Conservation (phyloP, 2,113 vertebrate species). For the Clinocottus analis region DNA sequence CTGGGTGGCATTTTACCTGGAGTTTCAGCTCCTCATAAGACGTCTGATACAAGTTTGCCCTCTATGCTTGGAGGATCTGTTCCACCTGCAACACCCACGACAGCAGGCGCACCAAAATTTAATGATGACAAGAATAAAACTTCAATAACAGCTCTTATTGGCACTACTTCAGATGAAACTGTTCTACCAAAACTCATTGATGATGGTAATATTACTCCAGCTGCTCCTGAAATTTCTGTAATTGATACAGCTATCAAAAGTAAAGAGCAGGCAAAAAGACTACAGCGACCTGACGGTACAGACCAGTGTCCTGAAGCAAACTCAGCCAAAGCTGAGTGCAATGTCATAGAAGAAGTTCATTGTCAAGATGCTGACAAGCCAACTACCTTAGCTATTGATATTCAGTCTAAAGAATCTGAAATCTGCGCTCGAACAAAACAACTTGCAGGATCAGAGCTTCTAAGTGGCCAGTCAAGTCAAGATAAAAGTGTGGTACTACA, state of each 20-base stretch:
- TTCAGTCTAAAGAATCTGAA: constrained; percentile 48
- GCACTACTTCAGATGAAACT: constrained; percentile 53
- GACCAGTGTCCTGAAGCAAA: constrained; percentile 11
- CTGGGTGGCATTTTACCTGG: constrained; percentile 59
- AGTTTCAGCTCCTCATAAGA: constrained; percentile 56
- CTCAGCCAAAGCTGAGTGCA: constrained; percentile 33
- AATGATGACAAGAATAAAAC: constrained; percentile 61
- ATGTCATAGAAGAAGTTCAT: constrained; percentile 18
- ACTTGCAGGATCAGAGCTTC: constrained; percentile 22
- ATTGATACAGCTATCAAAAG: constrained; percentile 27
- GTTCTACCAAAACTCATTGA: constrained; percentile 73
- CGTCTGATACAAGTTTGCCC: constrained; percentile 62
- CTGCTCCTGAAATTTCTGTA: constrained; percentile 5
- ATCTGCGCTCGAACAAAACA: constrained; percentile 22
- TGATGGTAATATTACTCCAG: constrained; percentile 25
- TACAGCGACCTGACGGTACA: constrained; percentile 30
- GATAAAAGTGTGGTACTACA: constrained; percentile 54
- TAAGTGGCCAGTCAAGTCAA: constrained; percentile 23
- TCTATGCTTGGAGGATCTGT: constrained; percentile 56
- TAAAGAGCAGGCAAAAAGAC: constrained; percentile 31
- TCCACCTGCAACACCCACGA: constrained; percentile 46
- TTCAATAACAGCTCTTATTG: constrained; percentile 1
- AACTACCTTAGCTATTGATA: constrained; percentile 15
- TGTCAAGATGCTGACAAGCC: constrained; percentile 43
- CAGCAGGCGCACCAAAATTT: constrained; percentile 70